A percentile compares a stretch with the other conserved stretches of the same genome.
Evolutionary conservation across 2,113 vertebrate species (phyloP).

Genomic region (Zootoca vivipara): DNA sequence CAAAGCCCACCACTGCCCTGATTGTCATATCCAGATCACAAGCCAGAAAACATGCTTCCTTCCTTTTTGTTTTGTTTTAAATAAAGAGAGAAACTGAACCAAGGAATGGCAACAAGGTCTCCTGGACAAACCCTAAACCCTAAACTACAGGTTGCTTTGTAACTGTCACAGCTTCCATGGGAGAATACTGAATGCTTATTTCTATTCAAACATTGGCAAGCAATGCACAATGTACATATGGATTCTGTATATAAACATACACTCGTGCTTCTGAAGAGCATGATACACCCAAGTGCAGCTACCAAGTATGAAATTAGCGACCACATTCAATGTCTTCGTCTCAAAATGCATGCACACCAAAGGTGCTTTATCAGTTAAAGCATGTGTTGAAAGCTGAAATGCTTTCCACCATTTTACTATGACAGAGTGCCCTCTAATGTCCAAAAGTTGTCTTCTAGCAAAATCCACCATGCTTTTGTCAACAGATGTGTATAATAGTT

Average conservation of each 20-base stretch:
- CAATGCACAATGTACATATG: too few relatives aligned
- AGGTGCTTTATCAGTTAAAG: conserved; percentile 35
- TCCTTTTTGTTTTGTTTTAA: not conserved
- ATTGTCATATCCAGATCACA: not conserved
- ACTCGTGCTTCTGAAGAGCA: not conserved
- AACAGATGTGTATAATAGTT: not conserved
- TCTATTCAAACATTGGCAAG: not conserved
- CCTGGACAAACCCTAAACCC: not conserved
- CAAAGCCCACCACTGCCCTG: too few relatives aligned
- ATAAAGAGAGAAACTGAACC: not conserved
- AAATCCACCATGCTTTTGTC: not conserved
- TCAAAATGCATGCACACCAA: not conserved
- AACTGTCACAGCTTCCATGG: not conserved
- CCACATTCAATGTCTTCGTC: not conserved
- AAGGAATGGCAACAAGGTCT: not conserved
- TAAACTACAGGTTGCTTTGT: not conserved
- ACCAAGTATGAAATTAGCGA: not conserved
- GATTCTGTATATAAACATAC: not conserved
- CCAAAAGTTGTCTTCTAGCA: not conserved
- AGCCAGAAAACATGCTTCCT: not conserved
- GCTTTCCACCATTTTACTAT: conserved; percentile 7
- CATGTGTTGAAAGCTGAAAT: conserved; percentile 33
- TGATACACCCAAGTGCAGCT: not conserved
- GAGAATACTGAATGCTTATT: too few relatives aligned
- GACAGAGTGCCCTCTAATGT: conserved; percentile 64